These are phyloP conservation scores for Ryuthela nishihirai DNA, from an alignment of 2,888 invertebrate genomes.

Conservation along the genomic window DNA sequence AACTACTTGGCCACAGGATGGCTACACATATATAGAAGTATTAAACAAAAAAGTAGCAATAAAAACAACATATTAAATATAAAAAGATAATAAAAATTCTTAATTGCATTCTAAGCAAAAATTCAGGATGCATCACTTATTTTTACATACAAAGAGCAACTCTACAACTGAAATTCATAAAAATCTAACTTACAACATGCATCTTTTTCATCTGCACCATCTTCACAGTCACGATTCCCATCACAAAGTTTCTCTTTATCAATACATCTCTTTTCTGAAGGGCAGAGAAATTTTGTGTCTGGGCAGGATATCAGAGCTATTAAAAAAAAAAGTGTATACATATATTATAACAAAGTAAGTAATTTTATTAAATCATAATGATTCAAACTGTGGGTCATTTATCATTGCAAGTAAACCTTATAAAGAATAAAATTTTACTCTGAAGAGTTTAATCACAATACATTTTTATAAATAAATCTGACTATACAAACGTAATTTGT, in stretches of 20 bases:
- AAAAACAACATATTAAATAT: too few relatives aligned
- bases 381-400: too few relatives aligned
- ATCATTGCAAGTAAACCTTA: too few relatives aligned
- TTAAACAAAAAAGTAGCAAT: too few relatives aligned
- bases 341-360: too few relatives aligned
- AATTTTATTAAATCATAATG: too few relatives aligned
- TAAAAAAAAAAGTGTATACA: conserved; percentile 10
- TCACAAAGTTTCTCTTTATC: conserved; percentile 83
- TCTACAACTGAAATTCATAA: not conserved
- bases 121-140: not conserved
- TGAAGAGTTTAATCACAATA: too few relatives aligned
- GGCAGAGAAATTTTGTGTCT: conserved; percentile 86
- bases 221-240: conserved; percentile 83
- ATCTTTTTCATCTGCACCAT: conserved; percentile 81
- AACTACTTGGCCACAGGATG: too few relatives aligned
- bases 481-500: too few relatives aligned
- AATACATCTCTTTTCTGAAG: conserved; percentile 80
- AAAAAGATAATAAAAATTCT: not conserved
- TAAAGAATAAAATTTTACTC: too few relatives aligned
- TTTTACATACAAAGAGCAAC: not conserved
- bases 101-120: not conserved
- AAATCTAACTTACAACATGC: conserved; percentile 72
- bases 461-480: too few relatives aligned
- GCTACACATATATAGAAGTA: too few relatives aligned
- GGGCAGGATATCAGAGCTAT: conserved; percentile 73